These are phyloP conservation scores for Agelaius phoeniceus DNA, from an alignment of 2,113 vertebrate species.

Conservation along the genomic window DNA sequence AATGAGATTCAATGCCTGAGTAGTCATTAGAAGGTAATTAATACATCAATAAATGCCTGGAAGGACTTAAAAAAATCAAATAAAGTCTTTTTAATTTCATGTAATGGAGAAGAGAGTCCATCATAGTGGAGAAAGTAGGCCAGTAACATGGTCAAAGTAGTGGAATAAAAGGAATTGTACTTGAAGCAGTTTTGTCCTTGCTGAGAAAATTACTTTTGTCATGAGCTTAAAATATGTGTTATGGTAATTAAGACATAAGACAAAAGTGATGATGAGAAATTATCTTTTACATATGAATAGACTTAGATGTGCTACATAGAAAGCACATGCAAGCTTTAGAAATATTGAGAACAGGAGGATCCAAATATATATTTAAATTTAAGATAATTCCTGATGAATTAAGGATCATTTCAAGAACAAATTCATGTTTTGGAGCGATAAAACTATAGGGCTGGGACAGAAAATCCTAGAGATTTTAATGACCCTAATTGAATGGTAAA, in stretches of 20 bases:
- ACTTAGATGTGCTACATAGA: neutral
- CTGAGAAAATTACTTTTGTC: neutral
- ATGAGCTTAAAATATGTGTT: neutral
- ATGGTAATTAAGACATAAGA: neutral
- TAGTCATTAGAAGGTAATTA: neutral
- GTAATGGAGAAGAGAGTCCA: neutral
- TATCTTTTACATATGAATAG: neutral
- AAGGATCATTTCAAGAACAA: neutral
- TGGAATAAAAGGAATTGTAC: neutral
- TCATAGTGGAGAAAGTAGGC: neutral
- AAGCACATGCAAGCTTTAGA: neutral
- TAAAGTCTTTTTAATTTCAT: neutral
- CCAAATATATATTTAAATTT: neutral
- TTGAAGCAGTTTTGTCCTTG: neutral
- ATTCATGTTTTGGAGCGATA: rapidly evolving
- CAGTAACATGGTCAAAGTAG: neutral
- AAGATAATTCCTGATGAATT: neutral
- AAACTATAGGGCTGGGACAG: neutral
- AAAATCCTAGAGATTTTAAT: neutral
- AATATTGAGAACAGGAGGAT: neutral
- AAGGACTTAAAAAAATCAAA: conserved; percentile 1
- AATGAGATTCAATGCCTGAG: neutral
- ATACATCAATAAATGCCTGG: neutral
- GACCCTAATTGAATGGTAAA: neutral
- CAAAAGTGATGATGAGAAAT: neutral